Conservation (phyloP, 2,797 vertebrate genomes). For the Scleropages formosus region DNA sequence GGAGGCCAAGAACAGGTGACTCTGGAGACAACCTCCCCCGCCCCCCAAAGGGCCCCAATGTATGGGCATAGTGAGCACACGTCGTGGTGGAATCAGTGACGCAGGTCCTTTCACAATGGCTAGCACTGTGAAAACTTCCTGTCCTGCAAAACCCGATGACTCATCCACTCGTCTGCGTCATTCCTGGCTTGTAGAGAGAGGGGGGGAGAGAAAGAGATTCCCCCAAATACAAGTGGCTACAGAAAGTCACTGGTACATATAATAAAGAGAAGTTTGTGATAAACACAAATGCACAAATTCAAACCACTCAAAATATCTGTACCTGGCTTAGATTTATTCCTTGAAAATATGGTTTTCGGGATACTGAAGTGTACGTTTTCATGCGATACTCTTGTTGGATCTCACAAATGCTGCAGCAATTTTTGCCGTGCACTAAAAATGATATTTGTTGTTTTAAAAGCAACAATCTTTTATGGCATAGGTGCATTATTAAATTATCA, state of each 20-base stretch:
- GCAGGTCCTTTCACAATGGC: constrained; percentile 37
- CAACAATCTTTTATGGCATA: no score
- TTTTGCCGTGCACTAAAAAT: no score
- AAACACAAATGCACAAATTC: no score
- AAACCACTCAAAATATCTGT: not conserved
- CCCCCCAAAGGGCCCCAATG: constrained; percentile 9
- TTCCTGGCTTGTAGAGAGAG: constrained; percentile 26
- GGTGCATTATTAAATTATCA: not conserved
- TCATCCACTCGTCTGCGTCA: constrained; percentile 46
- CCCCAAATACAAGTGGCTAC: not conserved
- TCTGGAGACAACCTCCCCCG: constrained; percentile 12
- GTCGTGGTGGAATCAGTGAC: constrained; percentile 38
- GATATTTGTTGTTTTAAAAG: not conserved
- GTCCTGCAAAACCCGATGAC: constrained; percentile 48
- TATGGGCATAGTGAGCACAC: constrained; percentile 28
- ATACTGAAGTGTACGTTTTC: not conserved
- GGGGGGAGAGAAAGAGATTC: not conserved
- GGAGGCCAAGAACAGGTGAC: not conserved
- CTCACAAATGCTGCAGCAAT: no score
- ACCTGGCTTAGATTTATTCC: not conserved
- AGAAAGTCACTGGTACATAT: not conserved
- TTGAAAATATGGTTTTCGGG: not conserved
- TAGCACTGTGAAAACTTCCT: constrained; percentile 38
- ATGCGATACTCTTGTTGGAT: no score
- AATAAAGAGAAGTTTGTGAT: not conserved